Base-by-base conservation (phyloP, 2,888 invertebrate genomes). In the Argynnis bischoffii region DNA sequence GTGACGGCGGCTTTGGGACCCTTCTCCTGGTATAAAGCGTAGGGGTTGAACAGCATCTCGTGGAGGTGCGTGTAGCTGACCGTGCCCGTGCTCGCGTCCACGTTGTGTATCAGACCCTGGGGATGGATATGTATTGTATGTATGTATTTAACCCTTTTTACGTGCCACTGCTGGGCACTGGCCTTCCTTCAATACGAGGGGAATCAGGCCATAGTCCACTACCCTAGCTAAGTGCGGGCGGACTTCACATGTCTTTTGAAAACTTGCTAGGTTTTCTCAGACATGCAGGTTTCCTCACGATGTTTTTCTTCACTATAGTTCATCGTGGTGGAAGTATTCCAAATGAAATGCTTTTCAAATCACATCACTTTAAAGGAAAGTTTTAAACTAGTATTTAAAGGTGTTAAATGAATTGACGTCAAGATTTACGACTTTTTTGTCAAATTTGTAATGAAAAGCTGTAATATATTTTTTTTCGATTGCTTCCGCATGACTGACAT, bases 31-130 rank as follows among this genome's bases (percentile, higher is more conserved):
- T 96, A 97, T 69, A 97, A 84, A 13, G 93, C 91, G 82, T 95
- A 97, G 0, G 97, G 97, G 90, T 97, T 96, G 87, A 97, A 96
- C 68, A 97, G 89, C 95, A 97, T 96, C 84, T 95, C 94, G 81
- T 96, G 97, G 56, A 97, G 93, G 73, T 96, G 95, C 5, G 96
- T 87, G 80, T 95, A 95, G 78, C 95, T 95, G 11, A 89, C 80
- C 0, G 94, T 91, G 15, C 93, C 93, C 15, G 90, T 93, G 50
- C 88, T 86, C n/a, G 89, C 81, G 71, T 95, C 94, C 0, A 94
- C 94, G 67, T 95, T 88, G 85, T 95, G 95, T 84, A 97, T 95
- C 63, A 97, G 86, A 15, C 96, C 95, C 95, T 95, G 87, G 13
- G 86, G 81, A 46, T 55, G 21, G 51, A 50, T 26, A 26, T 26